Base-by-base conservation (phyloP, 1,140 invertebrate species). In the Diabrotica undecimpunctata region DNA sequence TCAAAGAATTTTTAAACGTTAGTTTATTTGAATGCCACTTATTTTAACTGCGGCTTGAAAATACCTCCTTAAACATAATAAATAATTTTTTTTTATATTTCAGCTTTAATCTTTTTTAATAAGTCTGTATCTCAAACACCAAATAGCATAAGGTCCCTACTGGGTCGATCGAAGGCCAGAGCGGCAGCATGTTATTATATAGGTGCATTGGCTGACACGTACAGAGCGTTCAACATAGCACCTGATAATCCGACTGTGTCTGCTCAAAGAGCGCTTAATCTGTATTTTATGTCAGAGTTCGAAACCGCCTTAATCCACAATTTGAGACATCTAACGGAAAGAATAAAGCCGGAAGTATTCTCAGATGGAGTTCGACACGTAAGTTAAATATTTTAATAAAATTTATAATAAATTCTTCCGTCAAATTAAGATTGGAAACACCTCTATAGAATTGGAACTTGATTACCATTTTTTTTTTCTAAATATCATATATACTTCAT, bases 251-350 rank as follows among this genome's bases (percentile, higher is more conserved):
- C 83, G 74, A 78, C 74, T 38, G 79, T 81, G 4, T 70, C 77
- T 10, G 83, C 82, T 51, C 80, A 82, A 74, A 82, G 82, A 72
- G 77, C 81, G n/a, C 76, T 81, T 2, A 82, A 82, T 13, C 80
- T 82, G 68, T 84, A 83, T 66, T 78, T 83, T 1, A 81, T 79
- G 76, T 81, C 81, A 14, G 82, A 84, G 64, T 84, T 84, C 70
- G 83, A 84, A 72, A 76, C 80, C 65, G 82, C 81, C 0, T 72
- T 84, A 6, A 80, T 84, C 3, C 80, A 81, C 71, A 84, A 84
- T 69, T 78, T 75, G 50, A 73, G 82, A 10, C 76, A 79, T 9
- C 62, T 79, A 0, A 74, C 81, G 12, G 66, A 70, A 50, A 75
- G 83, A n/a, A 76, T 77, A 52, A 81, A 83, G 71, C 83, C 83